These are phyloP conservation scores for Ursus arctos DNA, from an alignment of 2,113 vertebrate species.

Conservation along the genomic window DNA sequence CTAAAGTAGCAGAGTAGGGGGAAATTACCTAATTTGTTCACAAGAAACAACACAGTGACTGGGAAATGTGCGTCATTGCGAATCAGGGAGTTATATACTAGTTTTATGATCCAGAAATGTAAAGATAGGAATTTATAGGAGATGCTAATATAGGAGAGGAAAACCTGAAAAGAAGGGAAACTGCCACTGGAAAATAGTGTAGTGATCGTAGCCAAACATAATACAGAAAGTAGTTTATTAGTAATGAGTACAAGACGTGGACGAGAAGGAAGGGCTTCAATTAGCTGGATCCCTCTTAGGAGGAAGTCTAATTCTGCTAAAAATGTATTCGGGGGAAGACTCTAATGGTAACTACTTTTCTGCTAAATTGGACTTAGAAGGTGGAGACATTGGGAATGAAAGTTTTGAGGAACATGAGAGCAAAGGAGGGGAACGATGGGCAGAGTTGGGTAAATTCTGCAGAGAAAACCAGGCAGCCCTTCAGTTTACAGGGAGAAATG, in stretches of 20 bases:
- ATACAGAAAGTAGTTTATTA: background rate
- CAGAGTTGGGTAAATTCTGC: background rate
- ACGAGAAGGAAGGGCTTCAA: background rate
- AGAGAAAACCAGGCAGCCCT: background rate
- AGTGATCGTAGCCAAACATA: background rate
- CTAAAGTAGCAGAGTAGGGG: background rate
- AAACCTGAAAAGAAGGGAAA: background rate
- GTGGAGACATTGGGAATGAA: background rate
- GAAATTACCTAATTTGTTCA: background rate
- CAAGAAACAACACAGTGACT: background rate
- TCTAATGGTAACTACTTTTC: background rate
- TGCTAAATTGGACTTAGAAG: background rate
- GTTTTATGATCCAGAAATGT: background rate
- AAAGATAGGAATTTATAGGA: background rate
- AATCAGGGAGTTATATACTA: background rate
- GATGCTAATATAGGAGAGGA: background rate
- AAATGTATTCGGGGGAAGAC: background rate
- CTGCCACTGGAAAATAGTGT: background rate
- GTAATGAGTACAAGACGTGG: background rate
- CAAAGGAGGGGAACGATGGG: background rate
- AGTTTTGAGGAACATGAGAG: background rate
- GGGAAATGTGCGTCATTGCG: background rate
- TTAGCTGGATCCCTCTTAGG: background rate
- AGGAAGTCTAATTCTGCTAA: background rate
- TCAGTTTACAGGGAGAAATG: background rate